Percentiles rank a stretch among this genome's conserved stretches.
Evolutionary conservation across 2,888 invertebrate genomes (phyloP).

Genomic region (Acanthosepion pharaonis): DNA sequence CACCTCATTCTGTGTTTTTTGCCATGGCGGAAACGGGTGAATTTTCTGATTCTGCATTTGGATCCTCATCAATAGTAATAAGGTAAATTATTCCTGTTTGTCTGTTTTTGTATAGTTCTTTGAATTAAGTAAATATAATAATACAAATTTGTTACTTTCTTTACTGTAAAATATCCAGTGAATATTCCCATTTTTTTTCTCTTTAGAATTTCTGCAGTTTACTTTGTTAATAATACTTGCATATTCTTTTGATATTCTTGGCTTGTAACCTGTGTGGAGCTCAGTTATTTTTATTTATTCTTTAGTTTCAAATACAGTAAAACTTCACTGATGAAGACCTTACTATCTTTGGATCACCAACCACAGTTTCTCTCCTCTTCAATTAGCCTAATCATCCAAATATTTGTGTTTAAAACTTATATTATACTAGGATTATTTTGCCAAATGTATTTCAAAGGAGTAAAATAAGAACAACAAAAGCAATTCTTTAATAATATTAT

Average conservation of each 20-base stretch:
- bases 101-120: neutral
- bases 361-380: too few relatives aligned
- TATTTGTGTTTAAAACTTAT: too few relatives aligned
- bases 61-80: neutral
- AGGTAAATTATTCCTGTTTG: neutral
- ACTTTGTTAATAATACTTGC: neutral
- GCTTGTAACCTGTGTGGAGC: neutral
- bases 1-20: neutral
- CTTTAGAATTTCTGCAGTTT: neutral
- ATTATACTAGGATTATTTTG: too few relatives aligned
- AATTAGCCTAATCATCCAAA: too few relatives aligned
- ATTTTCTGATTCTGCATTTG: neutral
- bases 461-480: too few relatives aligned
- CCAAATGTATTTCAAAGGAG: too few relatives aligned
- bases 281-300: neutral
- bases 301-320: neutral
- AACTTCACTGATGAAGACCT: too few relatives aligned
- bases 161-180: neutral
- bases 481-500: too few relatives aligned
- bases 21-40: slow-evolving; percentile 11
- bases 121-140: too few relatives aligned
- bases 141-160: neutral
- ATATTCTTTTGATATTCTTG: neutral
- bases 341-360: too few relatives aligned
- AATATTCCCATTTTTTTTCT: neutral